phyloP scores from a whole-genome alignment of 53 echinoderm and acorn worm genomes.

The Arbacia lixula region DNA sequence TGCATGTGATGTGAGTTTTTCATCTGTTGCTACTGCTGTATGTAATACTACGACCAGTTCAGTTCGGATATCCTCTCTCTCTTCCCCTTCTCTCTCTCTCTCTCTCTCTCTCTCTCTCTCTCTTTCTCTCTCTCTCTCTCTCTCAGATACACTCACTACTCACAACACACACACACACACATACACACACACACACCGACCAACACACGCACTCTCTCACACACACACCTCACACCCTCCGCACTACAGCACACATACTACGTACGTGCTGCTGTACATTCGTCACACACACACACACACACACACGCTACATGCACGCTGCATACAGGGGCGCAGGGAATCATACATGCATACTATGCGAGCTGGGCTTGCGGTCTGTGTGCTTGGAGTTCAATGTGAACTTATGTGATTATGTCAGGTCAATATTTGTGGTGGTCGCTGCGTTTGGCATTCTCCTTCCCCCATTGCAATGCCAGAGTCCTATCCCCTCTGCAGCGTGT shows the following conservation, averaged over 20 bases:
- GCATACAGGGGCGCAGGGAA: background rate
- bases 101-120: background rate
- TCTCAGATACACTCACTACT: background rate
- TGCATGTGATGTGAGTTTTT: background rate
- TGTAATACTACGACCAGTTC: too few species aligned
- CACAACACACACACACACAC: background rate
- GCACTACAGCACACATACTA: background rate
- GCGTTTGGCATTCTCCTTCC: background rate
- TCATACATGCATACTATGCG: conserved; percentile 24
- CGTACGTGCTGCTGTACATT: background rate
- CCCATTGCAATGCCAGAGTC: too few species aligned
- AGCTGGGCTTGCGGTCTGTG: background rate
- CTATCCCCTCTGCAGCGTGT: too few species aligned
- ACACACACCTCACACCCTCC: background rate
- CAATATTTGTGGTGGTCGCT: conserved; percentile 37
- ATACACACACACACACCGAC: conserved; percentile 24
- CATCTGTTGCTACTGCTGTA: conserved; percentile 17
- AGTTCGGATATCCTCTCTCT: background rate
- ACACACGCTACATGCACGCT: background rate
- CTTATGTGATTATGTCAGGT: conserved; percentile 39
- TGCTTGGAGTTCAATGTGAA: conserved; percentile 46
- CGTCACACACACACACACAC: conserved; percentile 2
- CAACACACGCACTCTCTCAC: background rate
- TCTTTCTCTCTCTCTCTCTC: background rate
- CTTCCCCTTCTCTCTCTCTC: background rate